Conservation (phyloP, 37 sponge, comb jelly and placozoan species). For the Oopsacas minuta region DNA sequence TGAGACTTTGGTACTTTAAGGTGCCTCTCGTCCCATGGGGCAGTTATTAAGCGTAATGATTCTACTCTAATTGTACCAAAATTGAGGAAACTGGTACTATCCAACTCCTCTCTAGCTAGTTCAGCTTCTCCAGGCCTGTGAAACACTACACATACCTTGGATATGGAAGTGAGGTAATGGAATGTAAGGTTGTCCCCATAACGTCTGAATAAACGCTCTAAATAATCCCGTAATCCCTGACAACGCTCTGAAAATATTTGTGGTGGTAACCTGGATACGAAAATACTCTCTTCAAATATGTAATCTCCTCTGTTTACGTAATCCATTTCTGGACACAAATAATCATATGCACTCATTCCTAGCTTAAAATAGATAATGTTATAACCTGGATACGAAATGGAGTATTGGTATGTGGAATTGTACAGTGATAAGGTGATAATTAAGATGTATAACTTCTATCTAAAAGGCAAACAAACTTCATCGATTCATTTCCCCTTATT, state of each 20-base stretch:
- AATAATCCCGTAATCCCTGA: not conserved
- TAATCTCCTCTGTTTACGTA: not conserved
- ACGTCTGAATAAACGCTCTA: not conserved
- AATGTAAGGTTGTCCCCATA: not conserved
- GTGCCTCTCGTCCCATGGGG: not conserved
- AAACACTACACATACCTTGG: constrained; percentile 2
- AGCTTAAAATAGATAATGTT: too few relatives aligned
- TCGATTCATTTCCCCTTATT: too few relatives aligned
- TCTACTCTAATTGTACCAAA: not conserved
- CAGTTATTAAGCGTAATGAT: not conserved
- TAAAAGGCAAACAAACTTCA: too few relatives aligned
- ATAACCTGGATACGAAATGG: too few relatives aligned
- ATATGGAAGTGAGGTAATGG: not conserved
- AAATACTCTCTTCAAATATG: not conserved
- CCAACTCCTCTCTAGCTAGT: not conserved
- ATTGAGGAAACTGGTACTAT: not conserved
- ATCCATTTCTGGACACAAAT: constrained; percentile 12
- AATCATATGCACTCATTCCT: not conserved
- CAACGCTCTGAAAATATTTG: not conserved
- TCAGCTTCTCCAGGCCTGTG: not conserved
- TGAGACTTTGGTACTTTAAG: not conserved
- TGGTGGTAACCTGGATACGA: not conserved
- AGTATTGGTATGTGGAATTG: too few relatives aligned
- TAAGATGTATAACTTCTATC: too few relatives aligned
- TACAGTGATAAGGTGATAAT: too few relatives aligned